Evolutionary conservation across 2,888 invertebrate genomes (phyloP), one percentile per base, ranked within the genome.

Genomic region (Drosophila mayaguana): DNA sequence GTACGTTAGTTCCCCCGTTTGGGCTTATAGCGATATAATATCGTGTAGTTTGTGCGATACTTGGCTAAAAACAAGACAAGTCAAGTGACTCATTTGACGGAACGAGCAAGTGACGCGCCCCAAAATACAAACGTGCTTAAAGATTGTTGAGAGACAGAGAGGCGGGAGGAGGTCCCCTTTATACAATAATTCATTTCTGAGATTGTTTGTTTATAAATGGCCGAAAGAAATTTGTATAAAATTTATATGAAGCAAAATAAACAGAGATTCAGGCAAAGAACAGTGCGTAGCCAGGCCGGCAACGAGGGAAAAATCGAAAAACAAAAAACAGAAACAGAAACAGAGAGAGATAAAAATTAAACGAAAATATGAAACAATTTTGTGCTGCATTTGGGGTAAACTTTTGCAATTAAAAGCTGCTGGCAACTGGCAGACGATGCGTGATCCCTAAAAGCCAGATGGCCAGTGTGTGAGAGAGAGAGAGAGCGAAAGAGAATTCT

Each of bases 131-230:
- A 69, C 79, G 68, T 67, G 78, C 55, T 59, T 72, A 54, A 11
- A 42, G 18, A 22, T 53, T 48, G 46, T 55, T 71, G 57, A 55
- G 28, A 63, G 25, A 42, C 56, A 43, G 25, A 9, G 22, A 53
- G 34, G 46, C 11, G 38, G 53, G 46, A 6, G 43, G 57, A 55
- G 67, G 72, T 69, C 53, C 68, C 56, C 74, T 60, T 63, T 50
- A 71, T 66, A 38, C 81, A 54, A 80, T 81, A 81, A 71, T 74
- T 81, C 68, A 81, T 74, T 50, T 63, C 46, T 66, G 66, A 81
- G 81, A 78, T 81, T 78, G 78, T 59, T 63, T 78, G 79, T 81
- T 80, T 81, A 80, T 79, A 79, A 79, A 81, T 72, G 80, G 78
- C 72, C 70, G 18, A 63, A 57, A 61, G 65, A 72, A 76, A 67